phyloP scores from a whole-genome alignment of 92 coral and sea anemone species.

The Zoanthus gigantus region DNA sequence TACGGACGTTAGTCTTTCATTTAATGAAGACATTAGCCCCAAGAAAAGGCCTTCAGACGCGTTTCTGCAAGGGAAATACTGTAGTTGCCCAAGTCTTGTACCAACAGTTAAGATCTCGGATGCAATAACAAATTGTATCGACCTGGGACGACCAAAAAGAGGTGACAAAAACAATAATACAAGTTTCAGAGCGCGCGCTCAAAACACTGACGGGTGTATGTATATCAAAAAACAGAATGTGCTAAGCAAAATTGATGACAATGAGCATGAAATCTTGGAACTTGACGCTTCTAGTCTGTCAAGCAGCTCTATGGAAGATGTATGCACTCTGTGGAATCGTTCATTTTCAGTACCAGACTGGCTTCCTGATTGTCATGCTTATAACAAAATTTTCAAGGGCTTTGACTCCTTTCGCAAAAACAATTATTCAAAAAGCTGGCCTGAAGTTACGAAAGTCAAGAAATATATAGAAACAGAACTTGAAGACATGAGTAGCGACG shows the following conservation, averaged over 20 bases:
- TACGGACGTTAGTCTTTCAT: slow-evolving; percentile 26
- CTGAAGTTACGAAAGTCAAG: slow-evolving; percentile 23
- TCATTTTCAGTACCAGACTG: slow-evolving; percentile 25
- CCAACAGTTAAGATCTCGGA: slow-evolving; percentile 27
- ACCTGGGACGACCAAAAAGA: slow-evolving; percentile 23
- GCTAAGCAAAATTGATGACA: slow-evolving; percentile 34
- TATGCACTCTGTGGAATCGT: slow-evolving; percentile 1
- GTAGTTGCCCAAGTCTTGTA: slow-evolving; percentile 42
- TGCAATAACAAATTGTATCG: slow-evolving; percentile 41
- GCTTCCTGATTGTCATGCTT: neutral
- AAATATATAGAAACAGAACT: slow-evolving; percentile 2
- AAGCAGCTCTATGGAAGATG: slow-evolving; percentile 8
- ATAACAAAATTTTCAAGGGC: slow-evolving; percentile 9
- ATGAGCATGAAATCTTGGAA: slow-evolving; percentile 22
- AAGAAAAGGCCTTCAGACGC: slow-evolving; percentile 26
- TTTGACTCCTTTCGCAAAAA: neutral
- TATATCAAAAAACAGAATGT: neutral
- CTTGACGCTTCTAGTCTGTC: slow-evolving; percentile 24
- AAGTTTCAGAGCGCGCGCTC: neutral
- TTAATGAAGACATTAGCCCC: slow-evolving; percentile 22
- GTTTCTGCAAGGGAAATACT: slow-evolving; percentile 40
- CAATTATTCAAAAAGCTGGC: slow-evolving; percentile 36
- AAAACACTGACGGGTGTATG: neutral
- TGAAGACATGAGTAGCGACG: slow-evolving; percentile 25
- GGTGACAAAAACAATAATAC: slow-evolving; percentile 22